A percentile compares a stretch with the other conserved stretches of the same genome.
Evolutionary conservation across 2,797 vertebrate genomes (phyloP).

Genomic region (Hypotaenidia okinawae): DNA sequence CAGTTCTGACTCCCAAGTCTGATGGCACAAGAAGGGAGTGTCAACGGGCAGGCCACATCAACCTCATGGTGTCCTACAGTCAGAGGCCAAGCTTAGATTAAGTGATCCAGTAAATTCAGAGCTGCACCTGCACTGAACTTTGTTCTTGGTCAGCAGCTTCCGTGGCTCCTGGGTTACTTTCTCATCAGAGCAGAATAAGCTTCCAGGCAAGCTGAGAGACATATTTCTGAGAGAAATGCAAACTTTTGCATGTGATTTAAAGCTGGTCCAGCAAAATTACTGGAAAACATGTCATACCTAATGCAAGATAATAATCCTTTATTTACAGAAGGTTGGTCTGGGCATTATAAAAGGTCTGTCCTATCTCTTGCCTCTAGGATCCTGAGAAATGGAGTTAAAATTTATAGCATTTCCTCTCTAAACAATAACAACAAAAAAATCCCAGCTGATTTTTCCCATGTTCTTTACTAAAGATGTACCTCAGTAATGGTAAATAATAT

Average conservation of each 20-base stretch:
- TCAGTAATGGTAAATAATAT: background rate
- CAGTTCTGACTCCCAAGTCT: background rate
- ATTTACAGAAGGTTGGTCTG: background rate
- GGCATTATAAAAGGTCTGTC: background rate
- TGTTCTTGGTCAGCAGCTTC: background rate
- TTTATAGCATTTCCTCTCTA: background rate
- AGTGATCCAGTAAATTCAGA: background rate
- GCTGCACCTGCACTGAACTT: background rate
- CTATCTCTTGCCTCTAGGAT: background rate
- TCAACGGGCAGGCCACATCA: fast-evolving
- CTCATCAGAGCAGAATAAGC: background rate
- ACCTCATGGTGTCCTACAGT: fast-evolving
- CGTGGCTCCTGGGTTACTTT: background rate
- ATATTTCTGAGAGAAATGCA: background rate
- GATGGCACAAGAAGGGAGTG: background rate
- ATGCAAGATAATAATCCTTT: background rate
- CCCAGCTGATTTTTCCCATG: background rate
- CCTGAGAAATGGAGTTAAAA: background rate
- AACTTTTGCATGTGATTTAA: background rate
- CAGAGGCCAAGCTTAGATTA: background rate
- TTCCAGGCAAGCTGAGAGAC: background rate
- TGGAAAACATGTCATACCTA: background rate
- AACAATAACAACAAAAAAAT: background rate
- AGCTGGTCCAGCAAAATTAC: background rate
- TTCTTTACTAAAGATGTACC: background rate